A percentile compares a stretch with the other conserved stretches of the same genome.
Evolutionary conservation across 2,113 vertebrate species (phyloP).

Genomic region (Nannobrachium achirus): DNA sequence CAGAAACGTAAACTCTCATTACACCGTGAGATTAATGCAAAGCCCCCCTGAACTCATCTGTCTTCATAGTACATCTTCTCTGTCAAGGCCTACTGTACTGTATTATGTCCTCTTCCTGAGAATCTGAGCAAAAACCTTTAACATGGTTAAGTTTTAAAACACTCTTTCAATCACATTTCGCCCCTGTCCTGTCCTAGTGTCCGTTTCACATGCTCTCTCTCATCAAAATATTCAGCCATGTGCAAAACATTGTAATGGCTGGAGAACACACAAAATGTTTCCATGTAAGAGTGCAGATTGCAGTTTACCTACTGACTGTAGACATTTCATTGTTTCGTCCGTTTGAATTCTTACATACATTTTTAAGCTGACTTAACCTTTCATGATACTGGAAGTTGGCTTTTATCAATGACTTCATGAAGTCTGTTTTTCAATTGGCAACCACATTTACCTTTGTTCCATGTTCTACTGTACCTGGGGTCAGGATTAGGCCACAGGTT

Average conservation of each 20-base stretch:
- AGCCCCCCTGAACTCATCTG: slow-evolving; percentile 67
- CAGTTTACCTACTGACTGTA: background rate
- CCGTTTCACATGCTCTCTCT: background rate
- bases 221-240: background rate
- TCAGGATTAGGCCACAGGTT: slow-evolving; percentile 37
- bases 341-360: too few species aligned
- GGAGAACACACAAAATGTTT: background rate
- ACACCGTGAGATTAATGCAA: slow-evolving; percentile 86
- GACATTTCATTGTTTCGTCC: background rate
- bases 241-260: background rate
- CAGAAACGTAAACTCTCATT: slow-evolving; percentile 85
- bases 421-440: slow-evolving; percentile 44
- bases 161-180: background rate
- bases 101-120: slow-evolving; percentile 15
- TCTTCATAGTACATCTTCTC: slow-evolving; percentile 52
- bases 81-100: slow-evolving; percentile 44
- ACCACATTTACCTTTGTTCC: background rate
- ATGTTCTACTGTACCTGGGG: background rate
- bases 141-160: background rate
- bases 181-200: background rate
- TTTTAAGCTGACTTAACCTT: background rate
- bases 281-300: background rate
- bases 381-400: slow-evolving; percentile 31
- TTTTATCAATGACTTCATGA: slow-evolving; percentile 10
- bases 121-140: slow-evolving; percentile 21